phyloP scores from a whole-genome alignment of 2,113 vertebrate species.

The human region GRCh38 chr11:87306001-87306500 shows the following conservation, averaged over 20 bases:
- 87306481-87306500: constrained; percentile 55
- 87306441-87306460: background rate
- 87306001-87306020: constrained; percentile 92
- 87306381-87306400: accelerated
- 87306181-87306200: background rate
- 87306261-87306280: background rate
- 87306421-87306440: background rate
- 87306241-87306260: constrained; percentile 55
- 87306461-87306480: constrained; percentile 51
- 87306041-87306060: background rate
- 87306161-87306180: constrained; percentile 20
- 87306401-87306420: constrained; percentile 56
- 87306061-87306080: constrained; percentile 17
- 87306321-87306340: constrained; percentile 42
- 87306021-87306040: constrained; percentile 45
- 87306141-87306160: constrained; percentile 65
- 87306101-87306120: constrained; percentile 46
- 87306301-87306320: constrained; percentile 30
- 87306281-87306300: constrained; percentile 42
- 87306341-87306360: constrained; percentile 59
- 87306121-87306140: constrained; percentile 48
- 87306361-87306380: constrained; percentile 63
- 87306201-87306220: constrained; percentile 52
- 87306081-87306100: constrained; percentile 44
- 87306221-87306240: constrained; percentile 55